Conservation (phyloP, 2,797 vertebrate genomes). For the Moxostoma hubbsi region DNA sequence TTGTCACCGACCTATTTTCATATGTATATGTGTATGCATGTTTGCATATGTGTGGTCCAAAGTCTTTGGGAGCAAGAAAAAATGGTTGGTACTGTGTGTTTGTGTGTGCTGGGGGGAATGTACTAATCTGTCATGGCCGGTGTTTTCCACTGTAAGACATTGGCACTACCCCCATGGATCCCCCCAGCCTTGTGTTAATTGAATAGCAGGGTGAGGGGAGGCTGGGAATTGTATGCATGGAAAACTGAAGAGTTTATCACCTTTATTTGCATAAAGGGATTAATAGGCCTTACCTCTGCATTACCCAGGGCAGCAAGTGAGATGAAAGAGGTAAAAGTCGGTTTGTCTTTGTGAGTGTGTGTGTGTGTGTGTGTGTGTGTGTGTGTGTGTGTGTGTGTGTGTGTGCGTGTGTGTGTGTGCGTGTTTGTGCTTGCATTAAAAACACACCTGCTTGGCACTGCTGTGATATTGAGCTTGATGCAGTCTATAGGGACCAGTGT, state of each 20-base stretch:
- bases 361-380: conserved; percentile 38
- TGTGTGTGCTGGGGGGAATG: conserved; percentile 25
- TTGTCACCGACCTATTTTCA: too few relatives aligned
- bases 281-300: conserved; percentile 75
- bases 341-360: conserved; percentile 28
- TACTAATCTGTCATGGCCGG: conserved; percentile 69
- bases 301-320: conserved; percentile 55
- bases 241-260: conserved; percentile 69
- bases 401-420: too few relatives aligned
- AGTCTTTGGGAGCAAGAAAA: conserved; percentile 57
- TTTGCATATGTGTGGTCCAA: conserved; percentile 38
- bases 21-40: neutral
- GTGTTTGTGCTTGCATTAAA: conserved; percentile 38
- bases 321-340: conserved; percentile 36
- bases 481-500: conserved; percentile 30
- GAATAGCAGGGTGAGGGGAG: conserved; percentile 62
- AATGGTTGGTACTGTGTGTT: conserved; percentile 29
- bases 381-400: conserved; percentile 27
- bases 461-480: conserved; percentile 20
- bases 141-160: conserved; percentile 59
- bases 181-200: conserved; percentile 58
- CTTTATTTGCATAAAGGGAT: conserved; percentile 78
- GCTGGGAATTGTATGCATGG: conserved; percentile 60
- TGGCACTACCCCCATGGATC: conserved; percentile 28
- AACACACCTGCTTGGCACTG: conserved; percentile 67